Conservation (phyloP, 2,113 vertebrate genomes). For the Corythornis cristatus region DNA sequence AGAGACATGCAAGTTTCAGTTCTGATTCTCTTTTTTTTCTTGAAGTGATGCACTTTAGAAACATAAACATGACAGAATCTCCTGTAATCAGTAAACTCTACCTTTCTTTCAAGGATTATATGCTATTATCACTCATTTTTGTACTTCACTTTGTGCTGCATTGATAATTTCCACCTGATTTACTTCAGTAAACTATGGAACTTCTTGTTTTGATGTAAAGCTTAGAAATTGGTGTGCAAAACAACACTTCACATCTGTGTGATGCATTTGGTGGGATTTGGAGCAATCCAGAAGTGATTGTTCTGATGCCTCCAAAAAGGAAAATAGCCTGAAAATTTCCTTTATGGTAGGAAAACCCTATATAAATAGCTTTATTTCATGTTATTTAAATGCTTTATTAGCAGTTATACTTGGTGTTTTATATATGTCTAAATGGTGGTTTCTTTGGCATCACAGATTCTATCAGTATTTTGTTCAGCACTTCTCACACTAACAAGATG, state of each 20-base stretch:
- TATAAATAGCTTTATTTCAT: not conserved
- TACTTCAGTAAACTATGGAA: not conserved
- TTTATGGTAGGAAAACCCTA: accelerated
- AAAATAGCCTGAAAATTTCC: not conserved
- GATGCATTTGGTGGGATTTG: not conserved
- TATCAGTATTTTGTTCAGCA: not conserved
- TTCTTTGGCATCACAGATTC: not conserved
- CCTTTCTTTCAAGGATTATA: not conserved
- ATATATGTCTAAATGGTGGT: not conserved
- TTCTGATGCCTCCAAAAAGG: not conserved
- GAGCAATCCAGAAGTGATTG: not conserved
- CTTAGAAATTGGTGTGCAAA: not conserved
- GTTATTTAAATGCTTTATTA: not conserved
- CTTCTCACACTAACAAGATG: not conserved
- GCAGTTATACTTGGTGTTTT: not conserved
- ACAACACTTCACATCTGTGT: not conserved
- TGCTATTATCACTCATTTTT: not conserved
- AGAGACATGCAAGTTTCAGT: not conserved
- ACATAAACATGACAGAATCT: not conserved
- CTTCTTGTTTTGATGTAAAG: not conserved
- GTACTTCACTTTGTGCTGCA: not conserved
- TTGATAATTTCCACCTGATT: not conserved
- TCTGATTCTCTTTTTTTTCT: not conserved
- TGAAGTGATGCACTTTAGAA: not conserved
- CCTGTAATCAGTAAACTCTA: not conserved